Evolutionary conservation across 2,113 vertebrate genomes (phyloP).

Genomic region (Carassius carassius): DNA sequence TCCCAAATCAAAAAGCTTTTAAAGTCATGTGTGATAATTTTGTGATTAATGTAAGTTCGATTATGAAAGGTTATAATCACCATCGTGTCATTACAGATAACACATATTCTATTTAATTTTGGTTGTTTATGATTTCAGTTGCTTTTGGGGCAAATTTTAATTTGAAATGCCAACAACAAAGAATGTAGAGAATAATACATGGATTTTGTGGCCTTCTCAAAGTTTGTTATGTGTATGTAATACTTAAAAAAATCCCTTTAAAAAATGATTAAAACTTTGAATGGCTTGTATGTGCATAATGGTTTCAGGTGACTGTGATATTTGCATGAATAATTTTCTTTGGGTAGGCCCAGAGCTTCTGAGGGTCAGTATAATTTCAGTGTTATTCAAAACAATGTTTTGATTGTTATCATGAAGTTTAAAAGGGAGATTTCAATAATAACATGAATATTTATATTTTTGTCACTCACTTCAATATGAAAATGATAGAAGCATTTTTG

Average conservation of each 20-base stretch:
- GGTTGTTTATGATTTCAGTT: background rate
- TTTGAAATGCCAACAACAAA: background rate
- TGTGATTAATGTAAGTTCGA: background rate
- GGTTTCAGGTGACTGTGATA: conserved; percentile 23
- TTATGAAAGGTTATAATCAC: background rate
- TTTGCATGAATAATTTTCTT: conserved; percentile 34
- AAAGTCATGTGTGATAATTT: background rate
- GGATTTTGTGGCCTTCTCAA: background rate
- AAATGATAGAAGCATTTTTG: conserved; percentile 44
- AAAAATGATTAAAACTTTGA: background rate
- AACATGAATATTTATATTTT: conserved; percentile 62
- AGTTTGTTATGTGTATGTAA: background rate
- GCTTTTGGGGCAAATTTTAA: background rate
- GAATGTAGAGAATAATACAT: background rate
- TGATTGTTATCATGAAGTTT: conserved; percentile 49
- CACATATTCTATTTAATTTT: background rate
- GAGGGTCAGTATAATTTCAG: conserved; percentile 40
- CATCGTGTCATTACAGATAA: background rate
- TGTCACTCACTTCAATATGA: conserved; percentile 56
- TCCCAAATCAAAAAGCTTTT: background rate
- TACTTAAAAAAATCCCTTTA: background rate
- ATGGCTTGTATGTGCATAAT: background rate
- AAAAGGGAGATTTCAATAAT: conserved; percentile 60
- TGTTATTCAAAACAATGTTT: conserved; percentile 42
- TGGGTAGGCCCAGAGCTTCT: conserved; percentile 32